A percentile compares a stretch with the other conserved stretches of the same genome.
Conservation (phyloP, 2,113 vertebrate genomes). For the Oryzias javanicus region DNA sequence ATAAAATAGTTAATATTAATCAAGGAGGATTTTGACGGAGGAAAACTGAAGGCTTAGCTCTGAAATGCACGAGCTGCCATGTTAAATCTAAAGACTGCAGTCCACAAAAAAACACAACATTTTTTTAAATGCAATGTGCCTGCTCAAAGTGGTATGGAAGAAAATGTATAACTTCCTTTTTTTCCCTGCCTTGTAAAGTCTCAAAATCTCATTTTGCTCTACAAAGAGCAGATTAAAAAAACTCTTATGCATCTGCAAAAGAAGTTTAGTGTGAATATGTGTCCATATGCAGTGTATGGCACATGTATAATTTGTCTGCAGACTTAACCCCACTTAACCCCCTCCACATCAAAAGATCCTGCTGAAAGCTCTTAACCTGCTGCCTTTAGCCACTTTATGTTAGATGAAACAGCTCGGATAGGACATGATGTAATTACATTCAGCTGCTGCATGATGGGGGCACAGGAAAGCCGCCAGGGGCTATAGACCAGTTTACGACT, state of each 20-base stretch:
- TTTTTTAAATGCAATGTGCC: no score
- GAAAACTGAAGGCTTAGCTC: no score
- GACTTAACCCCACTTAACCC: conserved; percentile 9
- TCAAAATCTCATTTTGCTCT: no score
- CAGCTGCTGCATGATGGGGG: background rate
- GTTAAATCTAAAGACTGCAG: no score
- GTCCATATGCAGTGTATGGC: background rate
- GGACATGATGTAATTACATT: conserved; percentile 22
- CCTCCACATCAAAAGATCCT: conserved; percentile 24
- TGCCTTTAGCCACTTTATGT: conserved; percentile 20
- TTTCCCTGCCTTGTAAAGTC: no score
- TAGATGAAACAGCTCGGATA: conserved; percentile 16
- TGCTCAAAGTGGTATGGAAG: no score
- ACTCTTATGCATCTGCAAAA: background rate
- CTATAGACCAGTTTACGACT: conserved; percentile 10
- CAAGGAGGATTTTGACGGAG: no score
- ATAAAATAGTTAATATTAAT: no score
- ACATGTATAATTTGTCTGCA: background rate
- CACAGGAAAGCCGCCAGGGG: conserved; percentile 8
- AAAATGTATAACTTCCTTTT: no score
- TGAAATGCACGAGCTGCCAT: no score
- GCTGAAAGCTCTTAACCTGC: conserved; percentile 33
- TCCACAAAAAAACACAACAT: no score
- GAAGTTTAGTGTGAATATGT: no score
- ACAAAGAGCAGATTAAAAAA: background rate